A percentile compares a stretch with the other conserved stretches of the same genome.
These are phyloP conservation scores for Cephus pulcher DNA, from an alignment of 2,888 invertebrate genomes.

Conservation along the genomic window DNA sequence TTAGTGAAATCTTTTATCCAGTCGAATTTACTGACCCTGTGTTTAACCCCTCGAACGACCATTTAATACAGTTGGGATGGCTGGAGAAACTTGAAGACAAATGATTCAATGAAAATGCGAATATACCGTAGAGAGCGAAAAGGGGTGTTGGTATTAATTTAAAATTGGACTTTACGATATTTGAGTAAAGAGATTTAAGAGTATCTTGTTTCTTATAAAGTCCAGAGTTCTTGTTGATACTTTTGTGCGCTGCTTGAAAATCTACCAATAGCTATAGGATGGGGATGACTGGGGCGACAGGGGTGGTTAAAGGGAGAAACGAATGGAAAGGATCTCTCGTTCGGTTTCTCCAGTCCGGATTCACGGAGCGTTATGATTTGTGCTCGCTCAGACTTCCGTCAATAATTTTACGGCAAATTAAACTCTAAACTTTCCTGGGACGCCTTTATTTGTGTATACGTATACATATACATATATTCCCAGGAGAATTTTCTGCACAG, in stretches of 20 bases:
- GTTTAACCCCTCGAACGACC: background rate
- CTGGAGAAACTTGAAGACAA: background rate
- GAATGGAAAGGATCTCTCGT: constrained; percentile 15
- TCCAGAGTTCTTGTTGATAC: background rate
- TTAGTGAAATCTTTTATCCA: background rate
- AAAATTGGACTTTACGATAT: background rate
- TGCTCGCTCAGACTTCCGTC: constrained; percentile 57
- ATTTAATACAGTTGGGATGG: background rate
- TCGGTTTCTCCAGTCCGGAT: constrained; percentile 40
- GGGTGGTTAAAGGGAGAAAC: background rate
- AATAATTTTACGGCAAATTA: constrained; percentile 65
- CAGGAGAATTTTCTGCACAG: background rate
- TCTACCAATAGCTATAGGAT: background rate
- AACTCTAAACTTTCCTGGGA: constrained; percentile 51
- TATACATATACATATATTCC: too few relatives aligned
- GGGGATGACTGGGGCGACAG: background rate
- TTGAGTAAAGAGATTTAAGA: background rate
- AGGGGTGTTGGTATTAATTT: background rate
- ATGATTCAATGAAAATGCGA: background rate
- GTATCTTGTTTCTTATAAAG: background rate
- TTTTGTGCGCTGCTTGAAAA: background rate
- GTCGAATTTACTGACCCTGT: background rate
- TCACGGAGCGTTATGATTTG: constrained; percentile 64
- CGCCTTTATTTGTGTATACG: constrained; percentile 6
- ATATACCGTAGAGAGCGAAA: background rate